Evolutionary conservation across 2,797 vertebrate species (phyloP).

Genomic region (Champsocephalus gunnari): DNA sequence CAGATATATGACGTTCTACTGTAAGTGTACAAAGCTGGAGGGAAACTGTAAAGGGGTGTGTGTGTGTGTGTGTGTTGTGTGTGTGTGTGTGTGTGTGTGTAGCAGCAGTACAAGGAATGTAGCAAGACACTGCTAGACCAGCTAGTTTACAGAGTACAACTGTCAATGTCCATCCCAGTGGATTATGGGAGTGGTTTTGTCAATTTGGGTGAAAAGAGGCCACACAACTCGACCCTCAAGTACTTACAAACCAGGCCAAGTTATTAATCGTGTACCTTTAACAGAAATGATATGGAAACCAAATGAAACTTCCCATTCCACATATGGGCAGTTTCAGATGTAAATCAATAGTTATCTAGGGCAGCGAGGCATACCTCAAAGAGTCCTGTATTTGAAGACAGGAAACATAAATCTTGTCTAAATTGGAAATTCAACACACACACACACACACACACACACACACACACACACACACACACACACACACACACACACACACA

Average conservation of each 20-base stretch:
- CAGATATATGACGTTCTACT: slow-evolving; percentile 41
- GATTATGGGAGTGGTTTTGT: slow-evolving; percentile 23
- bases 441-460: not conserved
- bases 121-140: slow-evolving; percentile 60
- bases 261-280: not conserved
- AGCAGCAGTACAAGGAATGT: slow-evolving; percentile 60
- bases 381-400: not conserved
- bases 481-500: not conserved
- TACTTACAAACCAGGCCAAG: not conserved
- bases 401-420: not conserved
- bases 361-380: not conserved
- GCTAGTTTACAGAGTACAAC: slow-evolving; percentile 44
- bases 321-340: not conserved
- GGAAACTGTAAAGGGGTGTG: slow-evolving; percentile 4
- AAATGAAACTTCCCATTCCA: not conserved
- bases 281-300: not conserved
- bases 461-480: not conserved
- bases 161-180: slow-evolving; percentile 32
- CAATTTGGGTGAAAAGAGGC: slow-evolving; percentile 39
- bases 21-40: slow-evolving; percentile 21
- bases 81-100: slow-evolving; percentile 14
- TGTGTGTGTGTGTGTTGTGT: slow-evolving; percentile 14
- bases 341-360: not conserved
- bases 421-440: not conserved
- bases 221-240: slow-evolving; percentile 2